A percentile compares a stretch with the other conserved stretches of the same genome.
These are phyloP conservation scores for Percina caprodes DNA, from an alignment of 2,113 vertebrate genomes.

Conservation along the genomic window DNA sequence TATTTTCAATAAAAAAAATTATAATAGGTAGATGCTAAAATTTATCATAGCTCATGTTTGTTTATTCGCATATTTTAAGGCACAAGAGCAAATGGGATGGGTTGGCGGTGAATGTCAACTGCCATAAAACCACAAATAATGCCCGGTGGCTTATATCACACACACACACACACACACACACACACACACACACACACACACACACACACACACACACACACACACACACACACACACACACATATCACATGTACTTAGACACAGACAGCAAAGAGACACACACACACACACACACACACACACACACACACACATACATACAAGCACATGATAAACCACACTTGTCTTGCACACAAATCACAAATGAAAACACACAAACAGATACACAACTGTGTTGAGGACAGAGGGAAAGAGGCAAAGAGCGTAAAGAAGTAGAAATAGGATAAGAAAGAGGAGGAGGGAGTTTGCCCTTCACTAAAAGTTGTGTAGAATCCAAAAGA, in stretches of 20 bases:
- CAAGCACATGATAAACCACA: constrained; percentile 12
- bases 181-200: constrained; percentile 12
- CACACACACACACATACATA: constrained; percentile 6
- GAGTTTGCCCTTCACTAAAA: constrained; percentile 57
- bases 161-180: background rate
- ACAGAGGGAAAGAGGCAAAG: constrained; percentile 27
- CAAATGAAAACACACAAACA: constrained; percentile 36
- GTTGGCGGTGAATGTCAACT: constrained; percentile 8
- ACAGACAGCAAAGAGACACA: background rate
- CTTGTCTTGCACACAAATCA: constrained; percentile 29
- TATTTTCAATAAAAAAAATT: background rate
- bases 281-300: background rate
- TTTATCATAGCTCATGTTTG: background rate
- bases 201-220: constrained; percentile 1
- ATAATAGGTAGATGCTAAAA: background rate
- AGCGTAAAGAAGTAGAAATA: constrained; percentile 41
- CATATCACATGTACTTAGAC: background rate
- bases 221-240: constrained; percentile 3
- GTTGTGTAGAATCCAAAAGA: constrained; percentile 72
- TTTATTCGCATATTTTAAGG: constrained; percentile 4
- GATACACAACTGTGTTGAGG: constrained; percentile 12
- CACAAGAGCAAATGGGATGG: background rate
- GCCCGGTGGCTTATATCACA: constrained; percentile 9
- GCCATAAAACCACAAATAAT: constrained; percentile 21
- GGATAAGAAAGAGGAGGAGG: constrained; percentile 47